A percentile compares a stretch with the other conserved stretches of the same genome.
phyloP scores from a whole-genome alignment of 2,113 vertebrate species.

The Brachyhypopomus gauderio region DNA sequence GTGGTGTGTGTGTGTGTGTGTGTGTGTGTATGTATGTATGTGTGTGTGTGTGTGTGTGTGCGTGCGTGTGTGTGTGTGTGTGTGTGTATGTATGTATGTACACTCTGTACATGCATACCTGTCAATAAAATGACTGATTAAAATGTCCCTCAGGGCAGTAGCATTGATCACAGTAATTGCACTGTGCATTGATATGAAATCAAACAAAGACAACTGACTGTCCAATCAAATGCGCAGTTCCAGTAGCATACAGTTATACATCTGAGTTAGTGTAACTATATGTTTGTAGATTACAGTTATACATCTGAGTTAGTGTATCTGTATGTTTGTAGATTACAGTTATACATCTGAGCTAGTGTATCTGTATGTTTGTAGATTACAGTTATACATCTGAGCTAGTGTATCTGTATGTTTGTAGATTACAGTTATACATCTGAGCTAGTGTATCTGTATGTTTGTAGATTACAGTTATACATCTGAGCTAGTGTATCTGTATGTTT shows the following conservation, averaged over 20 bases:
- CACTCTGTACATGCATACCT: background rate
- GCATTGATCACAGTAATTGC: slow-evolving; percentile 33
- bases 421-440: background rate
- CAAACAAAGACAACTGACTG: slow-evolving; percentile 23
- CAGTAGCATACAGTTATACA: background rate
- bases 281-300: background rate
- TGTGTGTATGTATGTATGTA: background rate
- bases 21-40: background rate
- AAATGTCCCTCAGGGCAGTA: slow-evolving; percentile 23
- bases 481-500: no score
- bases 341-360: background rate
- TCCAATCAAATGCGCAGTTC: slow-evolving; percentile 15
- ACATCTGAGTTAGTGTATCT: background rate
- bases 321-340: background rate
- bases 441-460: no score
- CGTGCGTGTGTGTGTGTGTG: background rate
- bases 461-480: no score
- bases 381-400: background rate
- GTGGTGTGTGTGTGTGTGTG: slow-evolving; percentile 15
- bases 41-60: slow-evolving; percentile 6
- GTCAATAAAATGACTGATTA: slow-evolving; percentile 31
- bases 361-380: background rate
- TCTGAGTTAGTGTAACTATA: background rate
- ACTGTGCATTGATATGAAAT: slow-evolving; percentile 29
- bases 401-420: background rate